A percentile compares a stretch with the other conserved stretches of the same genome.
These are phyloP conservation scores for Caranx melampygus DNA, from an alignment of 2,113 vertebrate genomes.

Conservation along the genomic window DNA sequence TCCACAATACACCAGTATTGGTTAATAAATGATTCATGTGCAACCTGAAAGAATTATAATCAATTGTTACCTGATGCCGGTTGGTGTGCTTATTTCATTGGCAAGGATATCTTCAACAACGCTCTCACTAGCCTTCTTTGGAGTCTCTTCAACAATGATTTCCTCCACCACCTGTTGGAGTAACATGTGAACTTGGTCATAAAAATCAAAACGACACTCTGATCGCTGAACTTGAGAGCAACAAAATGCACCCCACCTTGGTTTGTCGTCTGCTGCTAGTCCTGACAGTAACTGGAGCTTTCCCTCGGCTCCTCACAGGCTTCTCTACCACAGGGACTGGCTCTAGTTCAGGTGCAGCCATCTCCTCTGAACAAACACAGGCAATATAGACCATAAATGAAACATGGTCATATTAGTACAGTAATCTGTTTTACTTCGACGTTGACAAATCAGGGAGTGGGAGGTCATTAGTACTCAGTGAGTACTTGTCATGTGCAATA, in stretches of 20 bases:
- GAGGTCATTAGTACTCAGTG: background rate
- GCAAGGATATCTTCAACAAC: constrained; percentile 96
- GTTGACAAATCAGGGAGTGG: background rate
- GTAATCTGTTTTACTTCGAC: background rate
- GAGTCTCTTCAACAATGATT: constrained; percentile 73
- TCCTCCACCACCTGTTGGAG: constrained; percentile 81
- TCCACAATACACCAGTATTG: background rate
- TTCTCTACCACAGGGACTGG: constrained; percentile 89
- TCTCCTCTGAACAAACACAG: constrained; percentile 64
- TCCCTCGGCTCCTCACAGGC: constrained; percentile 88
- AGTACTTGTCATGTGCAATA: background rate
- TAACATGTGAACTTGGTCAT: background rate
- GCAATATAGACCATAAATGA: background rate
- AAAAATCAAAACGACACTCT: background rate
- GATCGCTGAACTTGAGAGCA: background rate
- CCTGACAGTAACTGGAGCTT: constrained; percentile 85
- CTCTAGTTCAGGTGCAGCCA: constrained; percentile 75
- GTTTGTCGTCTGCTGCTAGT: constrained; percentile 90
- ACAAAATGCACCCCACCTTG: constrained; percentile 82
- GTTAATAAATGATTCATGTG: background rate
- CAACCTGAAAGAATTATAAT: background rate
- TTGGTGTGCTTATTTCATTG: constrained; percentile 91
- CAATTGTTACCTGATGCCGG: constrained; percentile 91
- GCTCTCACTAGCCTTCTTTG: constrained; percentile 86
- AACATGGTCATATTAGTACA: background rate